Evolutionary conservation across 2,797 vertebrate genomes (phyloP), one percentile per base, ranked within the genome.

Genomic region (Pelodytes ibericus): DNA sequence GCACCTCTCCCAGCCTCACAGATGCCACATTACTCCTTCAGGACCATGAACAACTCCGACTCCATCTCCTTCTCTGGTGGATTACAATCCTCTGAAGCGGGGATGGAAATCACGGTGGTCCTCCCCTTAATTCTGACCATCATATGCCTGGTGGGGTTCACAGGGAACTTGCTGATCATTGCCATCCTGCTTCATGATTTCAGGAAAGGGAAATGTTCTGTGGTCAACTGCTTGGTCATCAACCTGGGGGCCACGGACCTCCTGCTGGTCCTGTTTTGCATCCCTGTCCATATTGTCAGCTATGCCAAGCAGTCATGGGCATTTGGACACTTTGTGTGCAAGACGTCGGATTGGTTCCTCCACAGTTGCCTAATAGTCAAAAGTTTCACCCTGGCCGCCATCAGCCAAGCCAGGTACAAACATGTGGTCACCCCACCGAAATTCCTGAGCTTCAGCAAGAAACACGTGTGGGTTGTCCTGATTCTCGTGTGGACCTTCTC

Each of bases 321-420:
- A 3, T 67, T 92, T 16, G 93, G 93, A 2, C 72, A 79, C 2
- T 86, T 92, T 16, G 79, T 88, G 1, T 95, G 94, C 84, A 87
- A 83, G 77, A 91, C 91, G 25, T 62, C 90, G 5, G 93, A 92
- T 77, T 95, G 93, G 92, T 88, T 94, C 72, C 92, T 94, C 33
- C 91, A 94, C 79, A 86, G 88, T 0, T 93, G 90, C 29, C 72
- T 94, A 68, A 81, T 87, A 0, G 90, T 87, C 1, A 94, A 94
- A 86, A 90, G 90, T 65, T 84, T 94, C 4, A 90, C 85, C 26
- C 87, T 94, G 1, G 89, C 89, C 0, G 87, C 83, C 4, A 87
- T 89, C 27, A 89, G 86, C 7, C 85, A 82, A 27, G 91, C 90
- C 49, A 85, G 87, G 15, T 88, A 91, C 80, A 83, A 83, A 0